Evolutionary conservation across 2,113 vertebrate genomes (phyloP).

Genomic region (Acanthochromis polyacanthus): DNA sequence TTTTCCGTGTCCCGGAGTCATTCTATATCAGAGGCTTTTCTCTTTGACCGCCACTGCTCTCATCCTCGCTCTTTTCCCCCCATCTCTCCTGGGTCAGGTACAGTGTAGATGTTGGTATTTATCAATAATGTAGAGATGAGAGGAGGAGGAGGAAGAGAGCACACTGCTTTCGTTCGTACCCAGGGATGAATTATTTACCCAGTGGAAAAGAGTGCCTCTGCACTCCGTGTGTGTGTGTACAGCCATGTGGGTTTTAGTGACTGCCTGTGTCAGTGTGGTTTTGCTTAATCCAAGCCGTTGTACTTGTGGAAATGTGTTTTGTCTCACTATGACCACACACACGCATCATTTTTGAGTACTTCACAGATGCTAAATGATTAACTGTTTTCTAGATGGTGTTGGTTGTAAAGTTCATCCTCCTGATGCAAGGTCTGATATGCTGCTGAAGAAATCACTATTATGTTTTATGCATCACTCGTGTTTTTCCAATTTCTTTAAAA

Average conservation of each 20-base stretch:
- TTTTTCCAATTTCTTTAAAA: conserved; percentile 26
- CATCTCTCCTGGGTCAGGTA: conserved; percentile 71
- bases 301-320: conserved; percentile 40
- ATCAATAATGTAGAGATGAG: conserved; percentile 84
- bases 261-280: conserved; percentile 44
- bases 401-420: conserved; percentile 33
- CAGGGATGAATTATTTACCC: conserved; percentile 81
- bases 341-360: conserved; percentile 28
- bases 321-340: conserved; percentile 30
- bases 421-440: conserved; percentile 31
- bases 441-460: not conserved
- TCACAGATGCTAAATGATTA: conserved; percentile 61
- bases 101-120: conserved; percentile 81
- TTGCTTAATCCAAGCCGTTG: conserved; percentile 47
- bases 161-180: conserved; percentile 67
- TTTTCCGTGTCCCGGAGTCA: not conserved
- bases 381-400: conserved; percentile 34
- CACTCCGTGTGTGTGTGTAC: not conserved
- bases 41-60: not conserved
- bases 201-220: conserved; percentile 63
- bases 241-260: conserved; percentile 10
- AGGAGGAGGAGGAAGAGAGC: conserved; percentile 69
- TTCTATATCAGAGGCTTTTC: conserved; percentile 2
- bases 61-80: not conserved
- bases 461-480: conserved; percentile 7